Conservation (phyloP, 2,113 vertebrate species). For the Cyanoliseus patagonus region DNA sequence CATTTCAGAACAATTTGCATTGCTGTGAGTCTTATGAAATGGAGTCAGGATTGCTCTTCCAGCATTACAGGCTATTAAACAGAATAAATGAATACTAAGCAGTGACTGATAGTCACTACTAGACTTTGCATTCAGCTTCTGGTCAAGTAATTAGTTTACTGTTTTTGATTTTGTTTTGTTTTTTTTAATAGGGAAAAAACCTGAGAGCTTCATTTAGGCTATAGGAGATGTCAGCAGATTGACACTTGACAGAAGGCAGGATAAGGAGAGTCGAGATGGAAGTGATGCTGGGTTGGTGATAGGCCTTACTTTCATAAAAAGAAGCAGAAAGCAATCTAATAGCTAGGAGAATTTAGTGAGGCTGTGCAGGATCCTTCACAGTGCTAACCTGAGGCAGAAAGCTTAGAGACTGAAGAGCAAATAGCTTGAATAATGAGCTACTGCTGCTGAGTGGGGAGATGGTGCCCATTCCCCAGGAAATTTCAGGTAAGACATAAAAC, state of each 20-base stretch:
- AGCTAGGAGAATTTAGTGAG: not conserved
- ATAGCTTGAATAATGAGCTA: not conserved
- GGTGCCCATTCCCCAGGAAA: not conserved
- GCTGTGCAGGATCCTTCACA: not conserved
- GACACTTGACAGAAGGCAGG: not conserved
- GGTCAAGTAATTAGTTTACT: not conserved
- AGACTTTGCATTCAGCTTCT: not conserved
- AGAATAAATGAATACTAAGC: not conserved
- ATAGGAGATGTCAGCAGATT: not conserved
- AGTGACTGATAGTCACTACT: not conserved
- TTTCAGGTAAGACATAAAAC: not conserved
- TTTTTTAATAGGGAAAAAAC: not conserved
- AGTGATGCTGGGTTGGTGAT: not conserved
- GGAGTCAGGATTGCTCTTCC: not conserved
- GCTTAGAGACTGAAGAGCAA: not conserved
- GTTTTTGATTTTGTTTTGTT: not conserved
- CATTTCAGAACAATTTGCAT: not conserved
- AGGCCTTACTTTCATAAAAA: not conserved
- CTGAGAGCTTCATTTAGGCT: not conserved
- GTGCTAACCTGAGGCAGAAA: not conserved
- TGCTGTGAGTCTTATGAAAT: not conserved
- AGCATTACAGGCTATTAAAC: not conserved
- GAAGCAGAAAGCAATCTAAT: not conserved
- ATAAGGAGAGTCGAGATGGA: not conserved
- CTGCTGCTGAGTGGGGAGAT: not conserved